Percentiles rank a stretch among this genome's conserved stretches.
Evolutionary conservation across 2,113 vertebrate species (phyloP).

Genomic region (Sturnus vulgaris): DNA sequence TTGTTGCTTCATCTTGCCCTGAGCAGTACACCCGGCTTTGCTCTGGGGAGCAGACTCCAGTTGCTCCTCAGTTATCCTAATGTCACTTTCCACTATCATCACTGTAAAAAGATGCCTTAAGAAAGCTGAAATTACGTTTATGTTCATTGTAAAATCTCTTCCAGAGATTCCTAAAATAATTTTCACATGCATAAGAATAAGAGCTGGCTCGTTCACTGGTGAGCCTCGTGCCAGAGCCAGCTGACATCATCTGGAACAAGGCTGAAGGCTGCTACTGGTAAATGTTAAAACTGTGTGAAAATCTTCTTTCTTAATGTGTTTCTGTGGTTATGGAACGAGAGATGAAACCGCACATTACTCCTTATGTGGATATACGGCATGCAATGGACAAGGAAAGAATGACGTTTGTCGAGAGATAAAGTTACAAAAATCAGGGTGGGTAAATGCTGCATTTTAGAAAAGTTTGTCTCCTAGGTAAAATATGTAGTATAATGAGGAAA

Average conservation of each 20-base stretch:
- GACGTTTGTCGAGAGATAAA: constrained; percentile 25
- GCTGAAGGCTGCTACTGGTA: neutral
- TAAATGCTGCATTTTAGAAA: constrained; percentile 27
- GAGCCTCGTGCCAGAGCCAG: neutral
- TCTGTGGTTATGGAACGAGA: neutral
- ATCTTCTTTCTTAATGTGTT: neutral
- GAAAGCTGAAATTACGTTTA: neutral
- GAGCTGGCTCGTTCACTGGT: neutral
- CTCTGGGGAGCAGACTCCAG: neutral
- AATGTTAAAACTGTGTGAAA: neutral
- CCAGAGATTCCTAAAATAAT: neutral
- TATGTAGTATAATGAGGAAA: constrained; percentile 54
- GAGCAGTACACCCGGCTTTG: neutral
- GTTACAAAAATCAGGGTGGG: constrained; percentile 37
- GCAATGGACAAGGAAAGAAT: neutral
- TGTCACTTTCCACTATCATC: neutral
- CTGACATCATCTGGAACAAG: neutral
- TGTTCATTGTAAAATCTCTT: neutral
- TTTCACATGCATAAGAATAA: fast-evolving
- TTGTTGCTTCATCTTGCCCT: neutral
- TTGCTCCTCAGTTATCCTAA: neutral
- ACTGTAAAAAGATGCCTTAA: neutral
- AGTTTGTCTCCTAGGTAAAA: constrained; percentile 36
- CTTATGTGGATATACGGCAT: neutral
- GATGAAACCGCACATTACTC: neutral